These are phyloP conservation scores for Aldrovandia affinis DNA, from an alignment of 2,797 vertebrate species.

Conservation along the genomic window DNA sequence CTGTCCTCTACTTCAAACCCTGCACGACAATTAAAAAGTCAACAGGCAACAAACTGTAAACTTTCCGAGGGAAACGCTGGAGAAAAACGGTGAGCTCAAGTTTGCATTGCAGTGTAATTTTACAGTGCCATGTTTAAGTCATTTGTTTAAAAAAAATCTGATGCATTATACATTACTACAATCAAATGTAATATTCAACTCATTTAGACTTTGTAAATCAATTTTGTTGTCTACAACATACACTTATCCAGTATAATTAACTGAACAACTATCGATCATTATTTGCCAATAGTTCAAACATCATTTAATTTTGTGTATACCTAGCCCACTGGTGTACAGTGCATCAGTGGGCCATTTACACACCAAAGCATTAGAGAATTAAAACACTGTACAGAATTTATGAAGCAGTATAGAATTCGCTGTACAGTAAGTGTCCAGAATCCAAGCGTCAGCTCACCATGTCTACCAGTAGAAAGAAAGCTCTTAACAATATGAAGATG, in stretches of 20 bases:
- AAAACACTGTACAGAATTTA: neutral
- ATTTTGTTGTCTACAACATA: neutral
- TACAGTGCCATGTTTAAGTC: neutral
- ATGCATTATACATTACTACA: neutral
- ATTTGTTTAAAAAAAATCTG: neutral
- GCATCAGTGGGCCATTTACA: neutral
- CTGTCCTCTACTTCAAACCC: neutral
- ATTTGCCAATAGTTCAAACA: neutral
- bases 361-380: neutral
- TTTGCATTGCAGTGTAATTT: neutral
- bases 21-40: neutral
- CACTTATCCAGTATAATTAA: neutral
- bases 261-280: neutral
- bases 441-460: conserved; percentile 19
- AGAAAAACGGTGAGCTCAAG: neutral
- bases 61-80: neutral
- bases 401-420: conserved; percentile 3
- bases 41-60: neutral
- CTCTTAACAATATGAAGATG: conserved; percentile 28
- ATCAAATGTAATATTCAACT: neutral
- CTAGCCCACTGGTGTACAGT: neutral
- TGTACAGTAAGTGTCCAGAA: neutral
- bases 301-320: neutral
- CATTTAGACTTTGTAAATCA: neutral
- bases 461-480: neutral